phyloP scores from a whole-genome alignment of 2,888 invertebrate species.

The Neuroscelio doddi region DNA sequence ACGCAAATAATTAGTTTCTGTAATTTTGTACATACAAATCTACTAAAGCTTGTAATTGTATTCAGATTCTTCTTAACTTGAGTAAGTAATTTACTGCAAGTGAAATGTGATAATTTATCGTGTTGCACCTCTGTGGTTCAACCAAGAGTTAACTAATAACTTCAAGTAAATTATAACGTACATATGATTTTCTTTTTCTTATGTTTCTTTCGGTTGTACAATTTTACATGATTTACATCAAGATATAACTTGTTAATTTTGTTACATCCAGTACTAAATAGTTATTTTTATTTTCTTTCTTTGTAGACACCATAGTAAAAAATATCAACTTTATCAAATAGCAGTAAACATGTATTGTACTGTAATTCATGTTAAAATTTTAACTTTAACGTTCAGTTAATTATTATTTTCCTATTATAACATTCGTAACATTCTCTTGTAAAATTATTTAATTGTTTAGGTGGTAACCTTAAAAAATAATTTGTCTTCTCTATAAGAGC shows the following conservation, averaged over 20 bases:
- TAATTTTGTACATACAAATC: constrained; percentile 11
- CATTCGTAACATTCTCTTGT: background rate
- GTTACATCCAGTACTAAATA: too few species aligned
- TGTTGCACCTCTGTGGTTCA: constrained; percentile 49
- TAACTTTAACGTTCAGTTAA: too few species aligned
- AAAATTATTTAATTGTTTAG: background rate
- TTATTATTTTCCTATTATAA: background rate
- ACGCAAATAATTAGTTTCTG: background rate
- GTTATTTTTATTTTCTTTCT: too few species aligned
- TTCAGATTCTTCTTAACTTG: constrained; percentile 23
- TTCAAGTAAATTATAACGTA: constrained; percentile 54
- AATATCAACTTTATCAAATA: too few species aligned
- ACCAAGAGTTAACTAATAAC: constrained; percentile 48
- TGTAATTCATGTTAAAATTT: too few species aligned
- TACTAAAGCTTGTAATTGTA: constrained; percentile 27
- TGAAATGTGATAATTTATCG: constrained; percentile 64
- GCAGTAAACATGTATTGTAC: too few species aligned
- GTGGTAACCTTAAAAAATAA: background rate
- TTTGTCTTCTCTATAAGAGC: background rate
- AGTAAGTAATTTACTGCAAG: constrained; percentile 48
- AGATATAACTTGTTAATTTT: background rate
- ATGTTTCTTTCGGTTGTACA: constrained; percentile 23
- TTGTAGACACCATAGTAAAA: too few species aligned
- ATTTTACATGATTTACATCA: constrained; percentile 24
- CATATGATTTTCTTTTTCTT: constrained; percentile 36